Evolutionary conservation across 2,888 invertebrate genomes (phyloP), one percentile per base, ranked within the genome.

Genomic region (Malthinus seriepunctatus): DNA sequence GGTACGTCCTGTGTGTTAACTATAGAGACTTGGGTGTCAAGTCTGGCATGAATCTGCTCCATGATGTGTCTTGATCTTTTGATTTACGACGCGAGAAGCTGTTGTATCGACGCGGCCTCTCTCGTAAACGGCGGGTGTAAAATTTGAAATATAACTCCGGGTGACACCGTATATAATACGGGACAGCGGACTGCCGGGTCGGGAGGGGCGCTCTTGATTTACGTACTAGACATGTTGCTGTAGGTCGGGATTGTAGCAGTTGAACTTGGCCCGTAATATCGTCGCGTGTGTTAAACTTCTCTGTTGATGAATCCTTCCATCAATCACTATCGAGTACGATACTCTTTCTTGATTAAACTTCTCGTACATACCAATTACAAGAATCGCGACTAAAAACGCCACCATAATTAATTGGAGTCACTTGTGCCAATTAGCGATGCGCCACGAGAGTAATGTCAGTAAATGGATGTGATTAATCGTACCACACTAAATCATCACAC

Each of bases 351-450:
- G 52, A 48, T 51, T 47, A 31, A 39, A 51, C 42, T 45, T 45
- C 46, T 58, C 47, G 45, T 42, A 58, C 44, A 32, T 14, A 42
- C 23, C 59, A 59, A 59, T 59, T 59, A 56, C 58, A 42, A 49
- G 55, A 56, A 57, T 49, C 62, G 62, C 54, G 45, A 50, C 32
- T 51, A 59, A 61, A 59, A 61, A 61, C 56, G 38, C 54, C 45
- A 56, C 59, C 60, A 62, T 69, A 67, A 69, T 69, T 69, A 69
- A 69, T 69, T 66, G 67, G 63, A 62, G 64, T 61, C 65, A 66
- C 66, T 67, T 68, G 66, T 62, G 66, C 68, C 69, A 70, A 68
- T 70, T 69, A 69, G 68, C 66, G 66, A 68, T 68, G 67, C 69
- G 69, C 68, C 69, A 68, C 69, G 67, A 69, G 69, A 65, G 65